Evolutionary conservation across 2,888 invertebrate species (phyloP).

Genomic region (Phragmatobia fuliginosa): DNA sequence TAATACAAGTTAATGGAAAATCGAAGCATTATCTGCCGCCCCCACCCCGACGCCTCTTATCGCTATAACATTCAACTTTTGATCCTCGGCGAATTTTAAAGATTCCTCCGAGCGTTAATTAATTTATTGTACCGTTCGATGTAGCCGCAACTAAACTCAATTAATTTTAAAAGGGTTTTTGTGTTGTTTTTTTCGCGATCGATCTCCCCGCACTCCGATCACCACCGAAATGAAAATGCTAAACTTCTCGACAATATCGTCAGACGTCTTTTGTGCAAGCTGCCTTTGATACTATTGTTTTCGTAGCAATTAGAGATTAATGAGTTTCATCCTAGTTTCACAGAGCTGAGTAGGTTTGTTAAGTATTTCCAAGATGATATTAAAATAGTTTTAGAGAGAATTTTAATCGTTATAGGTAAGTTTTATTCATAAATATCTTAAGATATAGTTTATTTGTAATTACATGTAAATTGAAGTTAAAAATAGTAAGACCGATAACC

Average conservation of each 20-base stretch:
- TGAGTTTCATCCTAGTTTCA: conserved; percentile 67
- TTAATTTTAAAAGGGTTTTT: conserved; percentile 87
- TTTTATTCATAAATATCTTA: background rate
- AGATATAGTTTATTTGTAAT: background rate
- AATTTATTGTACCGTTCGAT: conserved; percentile 84
- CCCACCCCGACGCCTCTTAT: conserved; percentile 53
- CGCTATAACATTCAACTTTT: conserved; percentile 76
- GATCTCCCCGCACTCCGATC: conserved; percentile 59
- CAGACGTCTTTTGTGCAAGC: conserved; percentile 69
- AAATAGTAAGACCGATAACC: background rate
- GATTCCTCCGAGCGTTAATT: conserved; percentile 85
- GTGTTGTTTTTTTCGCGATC: conserved; percentile 83
- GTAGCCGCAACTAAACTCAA: conserved; percentile 86
- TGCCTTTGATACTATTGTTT: conserved; percentile 72
- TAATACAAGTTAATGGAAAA: conserved; percentile 85
- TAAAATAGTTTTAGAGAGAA: background rate
- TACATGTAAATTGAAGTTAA: background rate
- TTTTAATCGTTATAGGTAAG: background rate
- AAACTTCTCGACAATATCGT: conserved; percentile 74
- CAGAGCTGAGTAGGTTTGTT: conserved; percentile 40
- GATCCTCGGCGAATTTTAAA: conserved; percentile 85
- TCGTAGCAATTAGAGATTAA: conserved; percentile 80
- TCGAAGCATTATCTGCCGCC: conserved; percentile 83
- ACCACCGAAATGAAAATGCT: conserved; percentile 71
- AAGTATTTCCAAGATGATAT: background rate